Percentiles rank a stretch among this genome's conserved stretches.
Evolutionary conservation across 2,888 invertebrate species (phyloP).

Genomic region (Aquatica leii): DNA sequence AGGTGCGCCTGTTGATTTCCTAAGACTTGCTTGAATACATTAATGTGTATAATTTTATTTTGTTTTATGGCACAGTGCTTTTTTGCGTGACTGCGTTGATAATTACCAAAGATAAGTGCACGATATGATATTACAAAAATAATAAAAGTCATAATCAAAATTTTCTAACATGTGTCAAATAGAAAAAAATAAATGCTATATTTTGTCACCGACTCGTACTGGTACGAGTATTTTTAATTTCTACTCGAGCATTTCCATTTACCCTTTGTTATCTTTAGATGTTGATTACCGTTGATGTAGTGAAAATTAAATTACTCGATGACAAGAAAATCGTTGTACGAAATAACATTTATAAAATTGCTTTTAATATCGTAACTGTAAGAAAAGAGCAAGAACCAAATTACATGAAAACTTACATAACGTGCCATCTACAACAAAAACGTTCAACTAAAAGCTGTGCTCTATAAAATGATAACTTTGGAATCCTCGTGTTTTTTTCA

Average conservation of each 20-base stretch:
- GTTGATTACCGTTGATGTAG: slow-evolving; percentile 1
- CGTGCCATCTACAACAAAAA: too few relatives aligned
- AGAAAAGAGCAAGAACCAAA: too few relatives aligned
- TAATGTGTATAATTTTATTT: slow-evolving; percentile 17
- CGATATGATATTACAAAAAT: slow-evolving; percentile 40
- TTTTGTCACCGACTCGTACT: slow-evolving; percentile 15
- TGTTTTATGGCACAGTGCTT: slow-evolving; percentile 19
- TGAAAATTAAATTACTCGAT: slow-evolving; percentile 11
- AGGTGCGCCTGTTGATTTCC: slow-evolving; percentile 26
- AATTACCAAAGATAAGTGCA: slow-evolving; percentile 42
- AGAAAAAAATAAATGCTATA: slow-evolving; percentile 18
- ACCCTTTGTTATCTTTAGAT: slow-evolving; percentile 13
- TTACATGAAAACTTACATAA: too few relatives aligned
- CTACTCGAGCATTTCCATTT: not conserved
- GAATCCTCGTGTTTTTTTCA: too few relatives aligned
- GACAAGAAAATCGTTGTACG: slow-evolving; percentile 8
- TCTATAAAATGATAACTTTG: too few relatives aligned
- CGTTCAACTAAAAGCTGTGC: too few relatives aligned
- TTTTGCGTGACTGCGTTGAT: slow-evolving; percentile 32
- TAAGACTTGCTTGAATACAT: not conserved
- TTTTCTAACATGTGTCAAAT: slow-evolving; percentile 45
- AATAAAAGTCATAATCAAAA: slow-evolving; percentile 40
- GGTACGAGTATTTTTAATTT: slow-evolving; percentile 16
- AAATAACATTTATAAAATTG: slow-evolving; percentile 7
- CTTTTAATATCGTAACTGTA: not conserved